Evolutionary conservation across 2,888 invertebrate species (phyloP).

Genomic region (Crocallis elinguaria): DNA sequence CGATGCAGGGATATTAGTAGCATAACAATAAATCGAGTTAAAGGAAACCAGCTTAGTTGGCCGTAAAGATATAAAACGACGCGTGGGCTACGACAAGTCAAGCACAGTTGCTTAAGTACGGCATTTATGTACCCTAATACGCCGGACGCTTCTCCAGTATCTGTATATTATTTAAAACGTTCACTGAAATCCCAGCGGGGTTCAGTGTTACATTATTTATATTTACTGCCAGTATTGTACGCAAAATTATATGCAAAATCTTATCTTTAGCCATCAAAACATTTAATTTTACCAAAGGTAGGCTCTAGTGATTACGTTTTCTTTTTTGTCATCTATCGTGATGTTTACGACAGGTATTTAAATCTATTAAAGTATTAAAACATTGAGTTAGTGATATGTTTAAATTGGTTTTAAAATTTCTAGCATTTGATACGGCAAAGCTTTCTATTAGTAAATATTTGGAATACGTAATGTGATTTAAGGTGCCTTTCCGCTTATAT

Average conservation of each 20-base stretch:
- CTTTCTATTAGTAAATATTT: conserved; percentile 20
- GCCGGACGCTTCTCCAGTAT: conserved; percentile 34
- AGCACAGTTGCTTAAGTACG: conserved; percentile 74
- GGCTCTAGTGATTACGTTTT: neutral
- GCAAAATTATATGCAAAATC: conserved; percentile 9
- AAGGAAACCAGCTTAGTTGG: conserved; percentile 73
- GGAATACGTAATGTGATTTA: conserved; percentile 34
- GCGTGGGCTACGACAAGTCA: conserved; percentile 73
- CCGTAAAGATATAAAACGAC: conserved; percentile 72
- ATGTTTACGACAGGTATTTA: conserved; percentile 1
- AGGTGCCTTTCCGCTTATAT: conserved; percentile 37
- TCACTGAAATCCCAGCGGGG: conserved; percentile 29
- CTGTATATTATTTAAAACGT: conserved; percentile 24
- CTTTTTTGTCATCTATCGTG: neutral
- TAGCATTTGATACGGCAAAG: conserved; percentile 13
- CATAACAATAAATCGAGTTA: conserved; percentile 77
- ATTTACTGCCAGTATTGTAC: conserved; percentile 7
- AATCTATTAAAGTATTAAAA: neutral
- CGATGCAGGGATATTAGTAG: conserved; percentile 67
- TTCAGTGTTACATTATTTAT: conserved; percentile 20
- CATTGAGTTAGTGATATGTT: neutral
- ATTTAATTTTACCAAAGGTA: conserved; percentile 6
- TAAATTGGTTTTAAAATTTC: conserved; percentile 8
- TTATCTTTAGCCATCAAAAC: neutral
- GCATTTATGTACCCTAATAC: conserved; percentile 73